Base-by-base conservation (phyloP, 2,113 vertebrate species). In the Electrona antarctica region DNA sequence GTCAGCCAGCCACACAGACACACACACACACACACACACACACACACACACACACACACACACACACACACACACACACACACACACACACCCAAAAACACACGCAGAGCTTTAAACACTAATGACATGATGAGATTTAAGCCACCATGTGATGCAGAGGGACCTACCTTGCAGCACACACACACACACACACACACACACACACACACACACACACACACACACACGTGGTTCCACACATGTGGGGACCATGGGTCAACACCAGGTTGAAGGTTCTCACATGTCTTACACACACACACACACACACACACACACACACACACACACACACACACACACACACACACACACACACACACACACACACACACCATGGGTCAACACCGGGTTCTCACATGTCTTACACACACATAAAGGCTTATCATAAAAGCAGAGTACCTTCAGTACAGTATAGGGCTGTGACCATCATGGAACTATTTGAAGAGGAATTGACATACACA, bases 51-150 rank as follows among this genome's bases (percentile, higher is more conserved):
- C 51, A 54, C 51, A 13, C 51, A 54, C 51, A 28, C 60, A 0
- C 9, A 21, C 56, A 29, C 29, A 9, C 50, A 12, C 11, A 11
- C 11, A 11, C 50, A 52, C 50, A 52, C 50, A 52, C 50, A 13
- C 51, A 54, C 51, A 13, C 51, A 54, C 51, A 13, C 51, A 54
- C 51, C 28, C 60, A 0, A n/a, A 21, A 57, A 29, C 29, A 9
- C 50, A 12, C 11, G 9, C 11, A 11, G 49, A 10, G 49, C 33
- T 55, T n/a, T 45, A 49, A 11, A 55, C 55, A 4, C 9, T 67
- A 60, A 71, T 1, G n/a, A 63, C 59, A 50, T 59, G 21, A 78
- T 50, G 29, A 66, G 78, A 84, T 75, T 71, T 73, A 57, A 69
- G 15, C 1, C 49, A 55, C 54, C 63, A 33, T 48, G 72, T 52